Percentiles rank a stretch among this genome's conserved stretches.
These are phyloP conservation scores for Gavia stellata DNA, from an alignment of 2,113 vertebrate genomes.

Conservation along the genomic window DNA sequence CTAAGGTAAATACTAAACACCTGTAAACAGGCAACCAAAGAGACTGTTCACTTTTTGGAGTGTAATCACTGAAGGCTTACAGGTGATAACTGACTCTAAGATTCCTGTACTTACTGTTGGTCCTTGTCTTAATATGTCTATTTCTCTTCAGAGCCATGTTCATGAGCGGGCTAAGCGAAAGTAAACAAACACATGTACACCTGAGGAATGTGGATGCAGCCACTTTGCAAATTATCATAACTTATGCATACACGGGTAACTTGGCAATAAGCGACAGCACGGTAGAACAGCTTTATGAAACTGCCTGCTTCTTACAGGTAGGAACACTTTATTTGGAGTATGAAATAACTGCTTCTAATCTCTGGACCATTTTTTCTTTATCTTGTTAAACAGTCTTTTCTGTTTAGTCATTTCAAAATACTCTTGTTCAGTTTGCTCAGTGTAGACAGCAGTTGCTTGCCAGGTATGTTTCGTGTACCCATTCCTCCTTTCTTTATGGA, in stretches of 20 bases:
- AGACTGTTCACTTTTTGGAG: background rate
- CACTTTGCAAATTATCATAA: conserved; percentile 93
- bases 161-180: conserved; percentile 96
- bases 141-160: conserved; percentile 89
- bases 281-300: conserved; percentile 97
- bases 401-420: background rate
- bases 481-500: background rate
- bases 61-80: background rate
- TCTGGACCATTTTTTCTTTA: background rate
- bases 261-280: conserved; percentile 91
- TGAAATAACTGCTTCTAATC: background rate
- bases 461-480: background rate
- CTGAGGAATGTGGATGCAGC: conserved; percentile 92
- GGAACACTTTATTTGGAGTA: background rate
- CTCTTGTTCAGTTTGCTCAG: background rate
- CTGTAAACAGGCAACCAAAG: background rate
- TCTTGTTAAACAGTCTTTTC: background rate
- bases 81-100: background rate
- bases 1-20: background rate
- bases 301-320: conserved; percentile 98
- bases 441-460: background rate
- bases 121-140: background rate
- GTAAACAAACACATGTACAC: conserved; percentile 94
- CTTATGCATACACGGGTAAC: conserved; percentile 96
- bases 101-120: background rate